phyloP scores from a whole-genome alignment of 2,888 invertebrate species.

The Plagiodera versicolora region DNA sequence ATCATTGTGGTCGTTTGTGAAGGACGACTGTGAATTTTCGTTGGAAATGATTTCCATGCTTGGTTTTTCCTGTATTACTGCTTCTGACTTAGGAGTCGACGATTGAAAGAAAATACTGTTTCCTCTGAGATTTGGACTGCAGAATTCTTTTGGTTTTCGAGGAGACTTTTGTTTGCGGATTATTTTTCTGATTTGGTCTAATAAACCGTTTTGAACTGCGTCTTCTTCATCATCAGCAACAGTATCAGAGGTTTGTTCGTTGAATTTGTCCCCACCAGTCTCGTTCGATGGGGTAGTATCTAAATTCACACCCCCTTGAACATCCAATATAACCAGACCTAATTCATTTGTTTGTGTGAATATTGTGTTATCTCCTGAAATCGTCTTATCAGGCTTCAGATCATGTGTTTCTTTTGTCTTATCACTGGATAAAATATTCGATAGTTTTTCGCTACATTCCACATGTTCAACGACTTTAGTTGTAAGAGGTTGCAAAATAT shows the following conservation, averaged over 20 bases:
- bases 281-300: constrained; percentile 11
- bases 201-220: constrained; percentile 23
- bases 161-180: constrained; percentile 30
- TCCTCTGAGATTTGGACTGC: neutral
- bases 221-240: constrained; percentile 15
- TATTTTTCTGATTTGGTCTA: constrained; percentile 37
- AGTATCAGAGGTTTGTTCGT: neutral
- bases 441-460: constrained; percentile 20
- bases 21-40: constrained; percentile 26
- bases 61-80: constrained; percentile 3
- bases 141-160: constrained; percentile 6
- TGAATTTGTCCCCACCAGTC: neutral
- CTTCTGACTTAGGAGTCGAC: neutral
- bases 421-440: constrained; percentile 7
- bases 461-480: constrained; percentile 18
- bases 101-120: neutral
- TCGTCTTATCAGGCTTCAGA: no score
- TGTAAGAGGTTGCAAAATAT: constrained; percentile 23
- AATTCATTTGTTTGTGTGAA: constrained; percentile 32
- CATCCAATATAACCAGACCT: constrained; percentile 31
- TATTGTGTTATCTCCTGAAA: constrained; percentile 9
- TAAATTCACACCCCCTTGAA: constrained; percentile 33
- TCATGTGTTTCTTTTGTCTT: neutral
- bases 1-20: constrained; percentile 6
- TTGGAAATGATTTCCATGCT: constrained; percentile 1